Percentiles rank a stretch among this genome's conserved stretches.
phyloP scores from a whole-genome alignment of 2,113 vertebrate genomes.

The Dicerorhinus sumatrensis region DNA sequence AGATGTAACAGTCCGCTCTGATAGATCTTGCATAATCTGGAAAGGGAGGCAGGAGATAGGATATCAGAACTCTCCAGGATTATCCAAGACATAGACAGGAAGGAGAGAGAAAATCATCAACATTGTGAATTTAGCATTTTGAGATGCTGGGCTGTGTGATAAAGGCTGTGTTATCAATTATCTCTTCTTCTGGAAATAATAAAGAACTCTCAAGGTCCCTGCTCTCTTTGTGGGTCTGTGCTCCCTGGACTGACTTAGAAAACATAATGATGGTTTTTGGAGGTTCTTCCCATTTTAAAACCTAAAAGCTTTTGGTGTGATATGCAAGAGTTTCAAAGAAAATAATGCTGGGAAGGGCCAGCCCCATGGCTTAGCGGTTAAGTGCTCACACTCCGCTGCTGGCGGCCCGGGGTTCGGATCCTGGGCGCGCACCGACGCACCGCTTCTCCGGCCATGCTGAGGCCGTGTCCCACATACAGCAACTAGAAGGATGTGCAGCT shows the following conservation, averaged over 20 bases:
- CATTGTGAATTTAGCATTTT: conserved; percentile 18
- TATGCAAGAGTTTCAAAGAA: not conserved
- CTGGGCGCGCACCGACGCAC: too few relatives aligned
- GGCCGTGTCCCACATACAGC: too few relatives aligned
- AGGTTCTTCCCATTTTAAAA: conserved; percentile 55
- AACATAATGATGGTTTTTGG: not conserved
- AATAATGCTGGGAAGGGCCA: not conserved
- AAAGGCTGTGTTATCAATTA: not conserved
- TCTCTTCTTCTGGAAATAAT: not conserved
- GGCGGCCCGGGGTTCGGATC: too few relatives aligned
- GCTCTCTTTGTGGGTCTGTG: not conserved
- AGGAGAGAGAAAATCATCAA: not conserved
- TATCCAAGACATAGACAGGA: not conserved
- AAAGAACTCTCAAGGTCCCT: not conserved
- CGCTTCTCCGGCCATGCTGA: too few relatives aligned
- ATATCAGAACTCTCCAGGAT: not conserved
- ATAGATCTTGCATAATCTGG: not conserved
- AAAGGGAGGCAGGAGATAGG: not conserved
- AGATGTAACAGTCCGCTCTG: not conserved
- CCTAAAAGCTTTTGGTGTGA: not conserved
- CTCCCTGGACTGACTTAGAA: not conserved
- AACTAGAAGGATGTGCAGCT: too few relatives aligned
- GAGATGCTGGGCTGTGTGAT: not conserved
- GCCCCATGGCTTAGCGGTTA: too few relatives aligned
- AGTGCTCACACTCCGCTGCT: too few relatives aligned